phyloP scores from a whole-genome alignment of 2,888 invertebrate genomes.

The Drosophila paranaensis region DNA sequence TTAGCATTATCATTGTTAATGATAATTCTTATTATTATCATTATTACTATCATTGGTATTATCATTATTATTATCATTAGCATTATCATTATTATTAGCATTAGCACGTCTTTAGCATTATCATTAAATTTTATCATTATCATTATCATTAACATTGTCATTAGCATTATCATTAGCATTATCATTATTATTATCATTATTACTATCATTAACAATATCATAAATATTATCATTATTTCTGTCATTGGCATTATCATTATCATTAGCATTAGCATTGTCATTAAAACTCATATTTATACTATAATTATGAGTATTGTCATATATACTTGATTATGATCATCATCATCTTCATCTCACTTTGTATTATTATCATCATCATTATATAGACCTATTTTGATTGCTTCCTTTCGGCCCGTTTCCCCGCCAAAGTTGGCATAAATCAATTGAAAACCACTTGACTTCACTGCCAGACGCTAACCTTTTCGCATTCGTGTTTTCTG shows the following conservation, averaged over 20 bases:
- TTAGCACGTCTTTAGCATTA: too few species aligned
- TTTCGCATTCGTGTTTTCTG: background rate
- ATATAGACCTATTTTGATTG: background rate
- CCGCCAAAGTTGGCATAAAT: background rate
- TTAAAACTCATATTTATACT: background rate
- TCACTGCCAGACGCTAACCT: background rate
- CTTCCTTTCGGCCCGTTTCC: background rate
- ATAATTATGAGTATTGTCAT: too few species aligned
- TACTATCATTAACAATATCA: background rate
- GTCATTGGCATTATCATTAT: background rate
- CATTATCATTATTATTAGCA: too few species aligned
- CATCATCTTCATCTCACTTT: background rate
- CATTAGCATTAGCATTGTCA: background rate
- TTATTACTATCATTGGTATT: too few species aligned
- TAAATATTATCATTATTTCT: background rate
- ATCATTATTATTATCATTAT: background rate
- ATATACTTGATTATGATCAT: background rate
- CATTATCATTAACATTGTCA: too few species aligned
- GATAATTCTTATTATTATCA: too few species aligned
- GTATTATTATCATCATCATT: background rate
- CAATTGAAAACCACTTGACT: slow-evolving; percentile 11
- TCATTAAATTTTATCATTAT: background rate
- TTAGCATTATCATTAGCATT: background rate
- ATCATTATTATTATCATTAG: too few species aligned
- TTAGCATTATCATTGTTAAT: background rate